A percentile compares a stretch with the other conserved stretches of the same genome.
Evolutionary conservation across 1,140 invertebrate genomes (phyloP).

Genomic region (Sinella curviseta): DNA sequence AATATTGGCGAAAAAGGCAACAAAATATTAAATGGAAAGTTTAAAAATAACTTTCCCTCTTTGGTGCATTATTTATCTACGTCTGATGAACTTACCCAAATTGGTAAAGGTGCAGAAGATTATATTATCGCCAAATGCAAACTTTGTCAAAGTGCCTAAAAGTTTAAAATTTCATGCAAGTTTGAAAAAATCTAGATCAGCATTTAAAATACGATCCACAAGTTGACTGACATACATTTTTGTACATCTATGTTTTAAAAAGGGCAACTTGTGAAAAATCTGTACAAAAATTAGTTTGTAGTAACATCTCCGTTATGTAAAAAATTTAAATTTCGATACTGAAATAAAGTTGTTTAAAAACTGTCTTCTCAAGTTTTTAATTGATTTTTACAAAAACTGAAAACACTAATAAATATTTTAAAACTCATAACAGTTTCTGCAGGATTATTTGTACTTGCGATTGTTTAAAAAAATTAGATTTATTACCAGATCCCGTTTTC

Average conservation of each 20-base stretch:
- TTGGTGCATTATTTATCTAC: neutral
- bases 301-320: neutral
- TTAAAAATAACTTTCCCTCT: too few relatives aligned
- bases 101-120: constrained; percentile 11
- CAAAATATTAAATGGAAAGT: too few relatives aligned
- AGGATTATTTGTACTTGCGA: too few relatives aligned
- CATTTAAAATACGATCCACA: neutral
- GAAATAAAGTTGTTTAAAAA: neutral
- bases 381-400: too few relatives aligned
- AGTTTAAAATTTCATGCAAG: constrained; percentile 15
- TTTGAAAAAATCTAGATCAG: neutral
- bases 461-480: too few relatives aligned
- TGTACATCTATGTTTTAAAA: too few relatives aligned
- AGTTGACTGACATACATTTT: too few relatives aligned
- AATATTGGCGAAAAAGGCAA: neutral
- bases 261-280: too few relatives aligned
- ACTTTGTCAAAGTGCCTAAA: constrained; percentile 5
- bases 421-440: too few relatives aligned
- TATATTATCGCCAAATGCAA: constrained; percentile 15
- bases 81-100: neutral
- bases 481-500: constrained; percentile 5
- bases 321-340: neutral
- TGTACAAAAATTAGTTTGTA: neutral
- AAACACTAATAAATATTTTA: too few relatives aligned
- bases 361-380: too few relatives aligned